Evolutionary conservation across 2,797 vertebrate species (phyloP), one percentile per base, ranked within the genome.

Genomic region (Erethizon dorsatum): DNA sequence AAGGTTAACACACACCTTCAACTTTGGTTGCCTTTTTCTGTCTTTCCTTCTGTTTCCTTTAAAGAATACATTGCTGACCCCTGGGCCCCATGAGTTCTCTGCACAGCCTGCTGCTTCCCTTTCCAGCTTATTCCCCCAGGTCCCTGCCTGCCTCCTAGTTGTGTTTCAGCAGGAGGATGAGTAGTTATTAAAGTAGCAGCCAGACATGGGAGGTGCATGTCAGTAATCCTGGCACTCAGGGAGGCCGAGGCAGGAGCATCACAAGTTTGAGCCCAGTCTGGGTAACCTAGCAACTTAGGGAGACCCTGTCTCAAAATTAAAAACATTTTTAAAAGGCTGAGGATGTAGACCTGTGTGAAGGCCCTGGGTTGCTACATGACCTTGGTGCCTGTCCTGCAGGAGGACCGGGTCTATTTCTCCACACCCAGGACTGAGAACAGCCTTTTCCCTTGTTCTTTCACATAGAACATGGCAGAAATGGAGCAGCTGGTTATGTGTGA

Each of bases 61-160:
- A 28, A 15, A 87, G 83, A 52, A 14, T 15, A 15, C 2, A 24
- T 15, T 28, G 28, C 31, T 92, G 26, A 57, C 57, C 37, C 73
- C 47, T 14, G 41, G 20, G 10, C 22, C 24, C 13, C 0, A 2
- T 17, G 17, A 3, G 15, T 3, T 4, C 9, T 41, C 52, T n/a
- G 17, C 54, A 71, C 5, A 24, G 83, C 4, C 37, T 10, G 0
- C 26, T 37, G 33, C 77, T 84, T 31, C n/a, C 47, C 4, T 17
- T n/a, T 75, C 9, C 18, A 26, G 18, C 28, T n/a, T 37, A 22
- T 20, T 11, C n/a, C 24, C 50, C 31, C n/a, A n/a, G 47, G 14
- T 45, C 26, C 37, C 4, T 20, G 17, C 20, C 57, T 61, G n/a
- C 14, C n/a, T 73, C 54, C 75, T 10, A 7, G 12, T 5, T 63